Evolutionary conservation across 2,797 vertebrate genomes (phyloP).

Genomic region (Petrocephalus sullivani): DNA sequence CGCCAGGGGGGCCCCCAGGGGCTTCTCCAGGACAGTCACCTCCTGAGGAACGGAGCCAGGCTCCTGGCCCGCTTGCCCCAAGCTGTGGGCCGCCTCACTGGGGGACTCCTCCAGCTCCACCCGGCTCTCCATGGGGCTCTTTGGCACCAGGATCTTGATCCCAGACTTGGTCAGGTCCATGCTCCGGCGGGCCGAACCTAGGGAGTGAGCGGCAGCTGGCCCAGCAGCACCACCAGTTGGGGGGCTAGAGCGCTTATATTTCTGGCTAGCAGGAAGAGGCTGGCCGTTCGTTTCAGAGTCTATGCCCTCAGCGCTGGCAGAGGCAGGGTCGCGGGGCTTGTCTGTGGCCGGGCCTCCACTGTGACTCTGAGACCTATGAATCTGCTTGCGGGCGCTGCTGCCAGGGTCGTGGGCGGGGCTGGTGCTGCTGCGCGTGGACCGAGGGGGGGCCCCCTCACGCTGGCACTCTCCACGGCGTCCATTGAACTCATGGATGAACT

Average conservation of each 20-base stretch:
- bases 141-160: constrained; percentile 95
- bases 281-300: constrained; percentile 51
- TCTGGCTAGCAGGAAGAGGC: constrained; percentile 60
- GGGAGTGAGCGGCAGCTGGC: constrained; percentile 41
- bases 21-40: constrained; percentile 82
- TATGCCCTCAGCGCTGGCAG: constrained; percentile 30
- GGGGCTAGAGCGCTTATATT: constrained; percentile 60
- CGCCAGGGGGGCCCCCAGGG: constrained; percentile 68
- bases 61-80: constrained; percentile 77
- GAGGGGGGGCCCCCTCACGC: constrained; percentile 63
- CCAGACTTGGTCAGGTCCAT: constrained; percentile 88
- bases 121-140: constrained; percentile 84
- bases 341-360: background rate
- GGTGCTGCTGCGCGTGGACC: constrained; percentile 77
- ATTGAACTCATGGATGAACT: constrained; percentile 89
- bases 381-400: constrained; percentile 73
- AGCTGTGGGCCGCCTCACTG: constrained; percentile 77
- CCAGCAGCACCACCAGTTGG: constrained; percentile 36
- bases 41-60: constrained; percentile 84
- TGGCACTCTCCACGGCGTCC: constrained; percentile 67
- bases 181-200: constrained; percentile 68
- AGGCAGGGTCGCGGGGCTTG: background rate
- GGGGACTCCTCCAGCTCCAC: constrained; percentile 77
- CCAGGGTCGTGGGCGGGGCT: constrained; percentile 58
- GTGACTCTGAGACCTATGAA: constrained; percentile 61